These are phyloP conservation scores for Cataglyphis altisquamis DNA, from an alignment of 2,888 invertebrate species.

Conservation along the genomic window DNA sequence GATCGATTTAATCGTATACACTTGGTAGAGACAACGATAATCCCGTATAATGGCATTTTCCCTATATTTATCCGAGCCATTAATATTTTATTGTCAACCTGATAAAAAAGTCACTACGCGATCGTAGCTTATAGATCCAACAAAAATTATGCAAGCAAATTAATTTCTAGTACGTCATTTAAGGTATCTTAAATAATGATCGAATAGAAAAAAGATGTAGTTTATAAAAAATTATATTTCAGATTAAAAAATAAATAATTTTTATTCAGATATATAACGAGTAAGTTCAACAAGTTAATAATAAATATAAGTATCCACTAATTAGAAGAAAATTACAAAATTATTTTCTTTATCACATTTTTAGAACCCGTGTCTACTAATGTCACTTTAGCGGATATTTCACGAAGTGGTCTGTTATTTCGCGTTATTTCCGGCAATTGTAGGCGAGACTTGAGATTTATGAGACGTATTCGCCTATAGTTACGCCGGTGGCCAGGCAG, in stretches of 20 bases:
- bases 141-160: constrained; percentile 9
- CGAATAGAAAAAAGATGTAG: not conserved
- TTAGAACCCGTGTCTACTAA: not conserved
- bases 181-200: constrained; percentile 5
- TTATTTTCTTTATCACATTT: not conserved
- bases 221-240: not conserved
- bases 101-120: not conserved
- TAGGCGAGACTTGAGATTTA: constrained; percentile 64
- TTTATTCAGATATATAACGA: constrained; percentile 17
- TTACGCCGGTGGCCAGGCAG: constrained; percentile 49
- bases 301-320: not conserved
- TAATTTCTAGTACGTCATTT: not conserved
- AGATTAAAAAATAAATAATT: not conserved
- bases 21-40: constrained; percentile 22
- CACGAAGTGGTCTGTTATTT: not conserved
- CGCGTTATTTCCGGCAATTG: constrained; percentile 30
- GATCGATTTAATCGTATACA: constrained; percentile 44
- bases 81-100: constrained; percentile 21
- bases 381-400: not conserved
- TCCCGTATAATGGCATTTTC: not conserved
- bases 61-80: not conserved
- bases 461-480: constrained; percentile 47
- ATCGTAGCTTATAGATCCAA: not conserved
- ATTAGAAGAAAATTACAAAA: not conserved
- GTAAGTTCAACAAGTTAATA: not conserved